Base-by-base conservation (phyloP, 2,888 invertebrate genomes). In the Cephus pygmeus region DNA sequence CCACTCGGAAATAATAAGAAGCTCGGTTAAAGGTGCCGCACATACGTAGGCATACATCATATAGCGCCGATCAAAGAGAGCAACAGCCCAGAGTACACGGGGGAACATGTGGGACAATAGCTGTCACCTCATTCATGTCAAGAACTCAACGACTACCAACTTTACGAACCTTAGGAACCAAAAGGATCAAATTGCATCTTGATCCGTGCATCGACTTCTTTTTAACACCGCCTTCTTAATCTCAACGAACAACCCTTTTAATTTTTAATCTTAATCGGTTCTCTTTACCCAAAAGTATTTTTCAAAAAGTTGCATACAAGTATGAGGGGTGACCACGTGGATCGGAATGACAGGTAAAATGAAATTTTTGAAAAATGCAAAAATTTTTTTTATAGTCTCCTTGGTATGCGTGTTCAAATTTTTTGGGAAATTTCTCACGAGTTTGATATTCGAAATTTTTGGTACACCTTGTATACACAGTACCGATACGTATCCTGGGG, bases 111-210 rank as follows among this genome's bases (percentile, higher is more conserved):
- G 79, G 85, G 85, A 88, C 87, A 87, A 88, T 88, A 80, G 78
- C 86, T 87, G 88, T 88, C 88, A 87, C 86, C 87, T 87, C 86
- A 87, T 87, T 88, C 88, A 88, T 78, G 86, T 87, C 87, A 90
- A 88, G 85, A 85, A 81, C 84, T 84, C 85, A 84, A 86, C 85
- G 87, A 85, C 84, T 84, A 85, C 84, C 81, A 83, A 85, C 82
- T 85, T 84, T 79, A 82, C 79, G 79, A 81, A 81, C 68, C 78
- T 78, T 79, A 79, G 34, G 79, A 36, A 80, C 79, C 80, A 79
- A 81, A 81, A 81, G 88, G 89, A 90, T 90, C 89, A 86, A 88
- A 88, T 90, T 90, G 88, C 89, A 86, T 85, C 87, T 85, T 83
- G 85, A 87, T 87, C 86, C 85, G 84, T 80, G 84, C 87, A 88